Percentiles rank a stretch among this genome's conserved stretches.
These are phyloP conservation scores for Ceriagrion tenellum DNA, from an alignment of 2,888 invertebrate genomes.

Conservation along the genomic window DNA sequence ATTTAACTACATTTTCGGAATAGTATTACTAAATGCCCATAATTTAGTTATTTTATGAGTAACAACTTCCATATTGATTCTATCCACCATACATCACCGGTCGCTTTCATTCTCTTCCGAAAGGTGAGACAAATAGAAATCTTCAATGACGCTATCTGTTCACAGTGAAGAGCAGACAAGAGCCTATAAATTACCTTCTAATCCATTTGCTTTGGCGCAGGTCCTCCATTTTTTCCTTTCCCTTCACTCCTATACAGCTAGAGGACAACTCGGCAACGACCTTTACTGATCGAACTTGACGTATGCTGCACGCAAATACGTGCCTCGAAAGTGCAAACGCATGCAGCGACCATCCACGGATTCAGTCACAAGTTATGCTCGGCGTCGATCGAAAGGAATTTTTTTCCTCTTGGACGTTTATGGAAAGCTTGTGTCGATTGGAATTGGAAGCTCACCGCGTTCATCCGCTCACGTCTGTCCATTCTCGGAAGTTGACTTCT, in stretches of 20 bases:
- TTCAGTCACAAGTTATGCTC: neutral
- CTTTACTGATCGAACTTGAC: neutral
- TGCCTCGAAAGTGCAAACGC: slow-evolving; percentile 27
- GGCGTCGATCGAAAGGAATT: neutral
- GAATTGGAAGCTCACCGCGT: neutral
- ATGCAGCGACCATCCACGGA: neutral
- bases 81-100: too few species aligned
- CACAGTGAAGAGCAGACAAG: neutral
- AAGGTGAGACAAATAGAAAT: neutral
- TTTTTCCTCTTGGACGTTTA: neutral
- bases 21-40: too few species aligned
- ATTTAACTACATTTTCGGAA: too few species aligned
- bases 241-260: neutral
- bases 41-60: too few species aligned
- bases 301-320: neutral
- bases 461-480: neutral
- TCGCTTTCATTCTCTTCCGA: neutral
- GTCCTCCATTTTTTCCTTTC: neutral
- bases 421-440: neutral
- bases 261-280: neutral
- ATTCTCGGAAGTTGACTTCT: neutral
- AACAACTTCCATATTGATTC: too few species aligned
- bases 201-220: neutral
- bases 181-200: neutral
- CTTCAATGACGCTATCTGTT: neutral